A percentile compares a stretch with the other conserved stretches of the same genome.
Conservation (phyloP, 2,113 vertebrate species). For the Cavia porcellus region DNA sequence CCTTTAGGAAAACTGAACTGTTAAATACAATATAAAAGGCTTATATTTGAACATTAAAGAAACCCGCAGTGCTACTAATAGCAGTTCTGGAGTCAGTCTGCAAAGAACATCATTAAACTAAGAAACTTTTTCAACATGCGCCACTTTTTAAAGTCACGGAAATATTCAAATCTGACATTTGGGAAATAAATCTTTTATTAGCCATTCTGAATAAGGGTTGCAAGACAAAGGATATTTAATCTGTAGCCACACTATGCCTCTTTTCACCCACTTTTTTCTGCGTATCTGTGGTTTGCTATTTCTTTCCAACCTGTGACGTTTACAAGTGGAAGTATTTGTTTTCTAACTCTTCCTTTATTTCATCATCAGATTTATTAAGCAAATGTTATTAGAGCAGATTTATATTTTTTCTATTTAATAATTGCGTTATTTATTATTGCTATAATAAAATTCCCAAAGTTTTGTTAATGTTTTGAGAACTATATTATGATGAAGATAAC, state of each 20-base stretch:
- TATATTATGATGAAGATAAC: neutral
- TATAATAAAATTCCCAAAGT: neutral
- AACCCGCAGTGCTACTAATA: neutral
- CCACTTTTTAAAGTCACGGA: neutral
- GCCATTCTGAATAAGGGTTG: neutral
- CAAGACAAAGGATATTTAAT: conserved; percentile 3
- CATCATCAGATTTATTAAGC: neutral
- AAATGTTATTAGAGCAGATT: conserved; percentile 30
- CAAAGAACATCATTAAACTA: neutral
- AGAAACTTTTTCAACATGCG: neutral
- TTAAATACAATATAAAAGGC: conserved; percentile 27
- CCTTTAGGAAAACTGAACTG: conserved; percentile 18
- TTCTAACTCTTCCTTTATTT: neutral
- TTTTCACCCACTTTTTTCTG: neutral
- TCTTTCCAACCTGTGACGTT: neutral
- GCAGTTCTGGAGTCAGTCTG: neutral
- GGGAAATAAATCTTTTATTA: neutral
- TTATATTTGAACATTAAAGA: conserved; percentile 22
- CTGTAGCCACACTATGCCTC: neutral
- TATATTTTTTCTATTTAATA: conserved; percentile 16
- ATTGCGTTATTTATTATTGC: conserved; percentile 11
- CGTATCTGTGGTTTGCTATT: neutral
- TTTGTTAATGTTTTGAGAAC: neutral
- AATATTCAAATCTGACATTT: neutral
- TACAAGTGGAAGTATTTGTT: conserved; percentile 13